A percentile compares a stretch with the other conserved stretches of the same genome.
These are phyloP conservation scores for Drosophila yakuba DNA, from an alignment of 1,140 invertebrate genomes.

Conservation along the genomic window DNA sequence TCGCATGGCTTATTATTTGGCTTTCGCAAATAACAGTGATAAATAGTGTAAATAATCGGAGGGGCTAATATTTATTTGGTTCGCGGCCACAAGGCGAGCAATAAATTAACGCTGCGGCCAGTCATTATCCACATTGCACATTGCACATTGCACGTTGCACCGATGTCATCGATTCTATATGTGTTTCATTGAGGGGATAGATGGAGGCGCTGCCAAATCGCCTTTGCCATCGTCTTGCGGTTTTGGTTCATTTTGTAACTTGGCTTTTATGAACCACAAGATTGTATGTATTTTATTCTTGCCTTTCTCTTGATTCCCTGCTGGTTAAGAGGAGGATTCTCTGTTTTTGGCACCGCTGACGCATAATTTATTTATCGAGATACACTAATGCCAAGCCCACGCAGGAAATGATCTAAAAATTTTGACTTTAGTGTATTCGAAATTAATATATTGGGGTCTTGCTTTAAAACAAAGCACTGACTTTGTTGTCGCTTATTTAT, in stretches of 20 bases:
- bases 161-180: conserved; percentile 34
- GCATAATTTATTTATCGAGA: conserved; percentile 64
- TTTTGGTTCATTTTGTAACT: conserved; percentile 19
- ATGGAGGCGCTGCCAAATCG: conserved; percentile 26
- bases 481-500: conserved; percentile 8
- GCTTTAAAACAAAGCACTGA: conserved; percentile 3
- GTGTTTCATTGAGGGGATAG: neutral
- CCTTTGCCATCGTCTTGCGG: conserved; percentile 24
- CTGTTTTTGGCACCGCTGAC: conserved; percentile 45
- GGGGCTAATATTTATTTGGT: conserved; percentile 47
- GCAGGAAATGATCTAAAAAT: conserved; percentile 25
- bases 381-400: conserved; percentile 26
- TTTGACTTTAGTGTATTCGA: conserved; percentile 20
- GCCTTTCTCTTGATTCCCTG: conserved; percentile 11
- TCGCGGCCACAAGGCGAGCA: conserved; percentile 24
- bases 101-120: conserved; percentile 40
- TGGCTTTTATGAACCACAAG: conserved; percentile 29
- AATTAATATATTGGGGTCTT: conserved; percentile 24
- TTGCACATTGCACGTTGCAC: conserved; percentile 42
- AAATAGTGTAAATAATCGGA: conserved; percentile 46
- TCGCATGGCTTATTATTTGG: conserved; percentile 8
- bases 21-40: conserved; percentile 23
- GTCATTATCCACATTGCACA: conserved; percentile 35
- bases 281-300: neutral
- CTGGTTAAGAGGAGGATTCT: conserved; percentile 33